Evolutionary conservation across 2,797 vertebrate species (phyloP).

Genomic region (Enteromius argenteus): DNA sequence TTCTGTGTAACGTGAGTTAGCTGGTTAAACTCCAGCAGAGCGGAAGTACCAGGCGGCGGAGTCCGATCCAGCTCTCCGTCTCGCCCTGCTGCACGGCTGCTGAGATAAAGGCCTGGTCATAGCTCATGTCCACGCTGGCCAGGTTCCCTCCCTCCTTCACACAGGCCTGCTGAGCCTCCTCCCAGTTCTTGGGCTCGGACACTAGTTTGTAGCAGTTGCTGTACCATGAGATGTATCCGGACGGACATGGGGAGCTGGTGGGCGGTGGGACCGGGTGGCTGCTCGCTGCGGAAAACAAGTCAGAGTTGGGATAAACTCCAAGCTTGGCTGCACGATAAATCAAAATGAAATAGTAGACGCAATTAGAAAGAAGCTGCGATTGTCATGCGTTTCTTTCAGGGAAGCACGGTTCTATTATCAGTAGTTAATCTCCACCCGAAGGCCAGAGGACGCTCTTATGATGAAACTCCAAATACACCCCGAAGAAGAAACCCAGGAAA

Average conservation of each 20-base stretch:
- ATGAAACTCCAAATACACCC: too few relatives aligned
- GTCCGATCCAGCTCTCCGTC: conserved; percentile 81
- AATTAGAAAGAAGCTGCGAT: too few relatives aligned
- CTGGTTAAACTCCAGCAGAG: background rate
- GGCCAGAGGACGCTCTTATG: too few relatives aligned
- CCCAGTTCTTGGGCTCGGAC: conserved; percentile 73
- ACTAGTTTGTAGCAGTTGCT: conserved; percentile 81
- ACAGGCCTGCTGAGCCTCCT: conserved; percentile 71
- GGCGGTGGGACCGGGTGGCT: conserved; percentile 71
- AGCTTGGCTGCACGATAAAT: too few relatives aligned
- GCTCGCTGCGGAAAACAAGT: conserved; percentile 66
- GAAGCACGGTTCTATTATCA: too few relatives aligned
- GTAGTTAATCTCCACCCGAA: too few relatives aligned
- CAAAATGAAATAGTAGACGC: too few relatives aligned
- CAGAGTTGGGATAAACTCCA: background rate
- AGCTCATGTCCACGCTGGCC: conserved; percentile 82
- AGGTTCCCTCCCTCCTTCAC: conserved; percentile 71
- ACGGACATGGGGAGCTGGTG: conserved; percentile 71
- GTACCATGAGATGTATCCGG: conserved; percentile 78
- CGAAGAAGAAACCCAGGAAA: too few relatives aligned
- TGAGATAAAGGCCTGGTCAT: conserved; percentile 82
- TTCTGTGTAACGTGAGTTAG: background rate
- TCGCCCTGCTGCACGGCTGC: conserved; percentile 73
- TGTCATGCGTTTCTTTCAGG: too few relatives aligned
- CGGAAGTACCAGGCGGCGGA: conserved; percentile 71